These are phyloP conservation scores for Actias luna DNA, from an alignment of 2,888 invertebrate genomes.

Conservation along the genomic window DNA sequence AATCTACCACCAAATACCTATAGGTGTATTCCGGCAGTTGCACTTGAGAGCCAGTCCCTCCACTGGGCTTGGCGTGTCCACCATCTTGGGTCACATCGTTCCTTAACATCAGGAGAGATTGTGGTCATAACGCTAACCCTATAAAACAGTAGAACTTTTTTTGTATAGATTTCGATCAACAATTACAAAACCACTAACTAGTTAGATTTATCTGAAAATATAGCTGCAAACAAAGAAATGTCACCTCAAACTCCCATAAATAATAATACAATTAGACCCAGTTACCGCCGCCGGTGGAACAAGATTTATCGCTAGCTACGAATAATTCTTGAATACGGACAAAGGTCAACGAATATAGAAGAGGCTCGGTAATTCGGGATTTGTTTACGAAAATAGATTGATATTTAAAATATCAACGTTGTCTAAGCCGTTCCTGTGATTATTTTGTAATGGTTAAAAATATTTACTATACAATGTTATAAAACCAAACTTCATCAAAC, in stretches of 20 bases:
- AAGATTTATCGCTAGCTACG: constrained; percentile 48
- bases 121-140: no score
- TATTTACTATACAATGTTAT: no score
- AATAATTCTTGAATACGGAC: constrained; percentile 40
- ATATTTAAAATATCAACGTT: not conserved
- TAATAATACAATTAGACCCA: constrained; percentile 61
- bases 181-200: constrained; percentile 31
- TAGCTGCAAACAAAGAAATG: constrained; percentile 45
- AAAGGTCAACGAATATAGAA: constrained; percentile 21
- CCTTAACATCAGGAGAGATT: no score
- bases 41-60: no score
- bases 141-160: no score
- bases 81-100: no score
- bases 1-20: no score
- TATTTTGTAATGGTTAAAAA: no score
- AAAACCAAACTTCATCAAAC: no score
- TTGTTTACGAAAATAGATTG: not conserved
- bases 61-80: no score
- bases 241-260: constrained; percentile 53
- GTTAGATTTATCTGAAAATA: constrained; percentile 42
- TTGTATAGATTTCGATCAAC: not conserved
- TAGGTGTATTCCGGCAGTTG: no score
- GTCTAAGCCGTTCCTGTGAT: not conserved
- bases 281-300: constrained; percentile 41
- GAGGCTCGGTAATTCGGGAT: not conserved